Conservation (phyloP, 2,888 invertebrate species). For the Oegoconia quadripuncta region DNA sequence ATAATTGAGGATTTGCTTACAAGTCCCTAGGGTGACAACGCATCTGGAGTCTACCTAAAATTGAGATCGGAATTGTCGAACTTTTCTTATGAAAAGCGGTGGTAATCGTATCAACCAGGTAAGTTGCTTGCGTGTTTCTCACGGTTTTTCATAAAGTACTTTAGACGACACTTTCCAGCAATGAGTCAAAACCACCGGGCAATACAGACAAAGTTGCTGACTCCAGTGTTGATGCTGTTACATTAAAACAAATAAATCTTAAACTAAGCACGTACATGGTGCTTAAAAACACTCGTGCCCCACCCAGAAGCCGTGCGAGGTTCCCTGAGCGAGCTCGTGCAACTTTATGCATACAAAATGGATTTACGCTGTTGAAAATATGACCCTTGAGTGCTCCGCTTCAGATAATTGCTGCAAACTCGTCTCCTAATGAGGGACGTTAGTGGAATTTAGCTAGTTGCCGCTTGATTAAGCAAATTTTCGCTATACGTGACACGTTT, state of each 20-base stretch:
- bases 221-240: not conserved
- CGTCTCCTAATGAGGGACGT: constrained; percentile 55
- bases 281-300: constrained; percentile 52
- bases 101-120: too few relatives aligned
- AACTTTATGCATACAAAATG: constrained; percentile 66
- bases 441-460: constrained; percentile 4
- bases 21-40: too few relatives aligned
- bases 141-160: too few relatives aligned
- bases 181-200: not conserved
- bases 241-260: constrained; percentile 35
- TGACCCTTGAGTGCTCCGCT: constrained; percentile 58
- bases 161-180: too few relatives aligned
- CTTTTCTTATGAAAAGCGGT: too few relatives aligned
- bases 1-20: too few relatives aligned
- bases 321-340: constrained; percentile 36
- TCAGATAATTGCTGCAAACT: constrained; percentile 67
- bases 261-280: constrained; percentile 31
- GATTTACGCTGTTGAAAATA: constrained; percentile 60
- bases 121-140: too few relatives aligned
- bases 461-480: constrained; percentile 2
- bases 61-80: too few relatives aligned
- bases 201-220: not conserved
- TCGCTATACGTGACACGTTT: not conserved
- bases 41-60: too few relatives aligned
- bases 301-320: constrained; percentile 17